A percentile compares a stretch with the other conserved stretches of the same genome.
Evolutionary conservation across 2,888 invertebrate species (phyloP).

Genomic region (Boloria euphrosyne): DNA sequence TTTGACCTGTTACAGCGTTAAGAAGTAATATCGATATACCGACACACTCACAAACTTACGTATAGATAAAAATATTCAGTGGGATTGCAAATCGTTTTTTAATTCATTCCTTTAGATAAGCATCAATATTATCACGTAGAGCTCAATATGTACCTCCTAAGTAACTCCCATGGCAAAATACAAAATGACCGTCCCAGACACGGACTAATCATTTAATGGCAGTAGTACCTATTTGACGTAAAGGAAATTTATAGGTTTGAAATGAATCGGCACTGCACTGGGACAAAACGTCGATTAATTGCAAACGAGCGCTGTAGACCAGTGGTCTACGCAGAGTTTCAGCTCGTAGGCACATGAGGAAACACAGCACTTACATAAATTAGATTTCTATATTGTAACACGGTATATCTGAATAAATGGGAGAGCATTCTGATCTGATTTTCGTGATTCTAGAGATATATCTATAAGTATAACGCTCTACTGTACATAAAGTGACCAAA

Average conservation of each 20-base stretch:
- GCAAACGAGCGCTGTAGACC: slow-evolving; percentile 34
- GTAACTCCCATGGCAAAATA: slow-evolving; percentile 7
- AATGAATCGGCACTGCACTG: slow-evolving; percentile 48
- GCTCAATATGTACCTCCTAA: not conserved
- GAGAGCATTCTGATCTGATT: too few relatives aligned
- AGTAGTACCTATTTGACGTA: slow-evolving; percentile 49
- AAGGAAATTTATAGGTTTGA: slow-evolving; percentile 55
- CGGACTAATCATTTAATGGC: slow-evolving; percentile 54
- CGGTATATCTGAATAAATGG: too few relatives aligned
- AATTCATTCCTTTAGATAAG: too few relatives aligned
- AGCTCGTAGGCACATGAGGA: not conserved
- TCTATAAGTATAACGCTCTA: too few relatives aligned
- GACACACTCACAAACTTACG: too few relatives aligned
- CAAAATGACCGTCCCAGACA: slow-evolving; percentile 4
- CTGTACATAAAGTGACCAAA: too few relatives aligned
- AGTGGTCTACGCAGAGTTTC: not conserved
- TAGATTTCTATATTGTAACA: not conserved
- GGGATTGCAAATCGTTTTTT: too few relatives aligned
- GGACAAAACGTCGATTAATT: slow-evolving; percentile 49
- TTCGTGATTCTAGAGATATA: too few relatives aligned
- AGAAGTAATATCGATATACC: too few relatives aligned
- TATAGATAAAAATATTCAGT: too few relatives aligned
- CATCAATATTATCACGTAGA: not conserved
- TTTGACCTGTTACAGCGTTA: too few relatives aligned
- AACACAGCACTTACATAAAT: not conserved